phyloP scores from a whole-genome alignment of 2,113 vertebrate species.

The Polyodon spathula region DNA sequence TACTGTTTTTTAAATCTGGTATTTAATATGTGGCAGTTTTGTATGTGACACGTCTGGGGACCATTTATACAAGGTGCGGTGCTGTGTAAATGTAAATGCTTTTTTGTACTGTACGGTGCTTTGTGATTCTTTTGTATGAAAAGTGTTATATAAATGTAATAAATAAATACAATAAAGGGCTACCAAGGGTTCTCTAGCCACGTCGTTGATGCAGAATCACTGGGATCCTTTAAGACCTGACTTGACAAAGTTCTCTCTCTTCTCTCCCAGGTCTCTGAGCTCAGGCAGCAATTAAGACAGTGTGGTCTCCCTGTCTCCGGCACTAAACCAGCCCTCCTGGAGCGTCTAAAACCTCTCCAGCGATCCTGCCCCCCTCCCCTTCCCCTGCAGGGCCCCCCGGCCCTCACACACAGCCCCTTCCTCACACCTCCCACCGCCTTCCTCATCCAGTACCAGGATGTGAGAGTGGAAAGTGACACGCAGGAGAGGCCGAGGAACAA shows the following conservation, averaged over 20 bases:
- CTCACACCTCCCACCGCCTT: constrained; percentile 33
- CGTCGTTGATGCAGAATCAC: no score
- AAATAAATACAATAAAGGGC: no score
- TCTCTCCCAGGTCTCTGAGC: constrained; percentile 68
- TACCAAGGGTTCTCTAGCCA: no score
- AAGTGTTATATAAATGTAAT: no score
- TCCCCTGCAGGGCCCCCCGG: constrained; percentile 45
- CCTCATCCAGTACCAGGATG: constrained; percentile 37
- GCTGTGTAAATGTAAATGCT: no score
- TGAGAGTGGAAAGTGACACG: constrained; percentile 50
- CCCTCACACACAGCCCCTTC: constrained; percentile 32
- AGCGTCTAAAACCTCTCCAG: constrained; percentile 70
- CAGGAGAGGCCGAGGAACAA: constrained; percentile 55
- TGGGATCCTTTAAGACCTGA: no score
- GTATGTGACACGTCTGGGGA: no score
- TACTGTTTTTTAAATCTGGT: no score
- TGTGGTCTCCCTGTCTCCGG: constrained; percentile 79
- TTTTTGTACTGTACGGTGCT: no score
- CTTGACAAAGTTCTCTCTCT: neutral
- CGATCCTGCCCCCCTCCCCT: constrained; percentile 37
- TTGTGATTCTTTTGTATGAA: no score
- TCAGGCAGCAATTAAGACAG: constrained; percentile 77
- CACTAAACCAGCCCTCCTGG: constrained; percentile 72
- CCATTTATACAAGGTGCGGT: no score
- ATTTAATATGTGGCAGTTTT: no score